These are phyloP conservation scores for Anadara kagoshimensis DNA, from an alignment of 1,140 invertebrate species.

Conservation along the genomic window DNA sequence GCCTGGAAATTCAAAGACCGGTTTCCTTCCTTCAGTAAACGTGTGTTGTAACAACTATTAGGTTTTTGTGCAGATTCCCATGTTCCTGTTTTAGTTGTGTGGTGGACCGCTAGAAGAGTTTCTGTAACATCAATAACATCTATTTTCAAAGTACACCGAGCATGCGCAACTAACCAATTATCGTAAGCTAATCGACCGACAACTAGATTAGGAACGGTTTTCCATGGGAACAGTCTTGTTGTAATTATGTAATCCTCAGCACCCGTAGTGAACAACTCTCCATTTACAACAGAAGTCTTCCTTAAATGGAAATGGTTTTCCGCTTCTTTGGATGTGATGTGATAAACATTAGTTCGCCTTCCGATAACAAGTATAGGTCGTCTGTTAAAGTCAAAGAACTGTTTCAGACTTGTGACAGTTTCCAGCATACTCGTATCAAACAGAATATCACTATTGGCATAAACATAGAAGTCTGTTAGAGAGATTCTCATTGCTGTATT, in stretches of 20 bases:
- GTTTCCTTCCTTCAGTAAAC: no score
- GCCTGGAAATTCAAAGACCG: no score
- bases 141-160: constrained; percentile 1
- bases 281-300: constrained; percentile 15
- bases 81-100: constrained; percentile 32
- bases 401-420: constrained; percentile 34
- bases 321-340: constrained; percentile 35
- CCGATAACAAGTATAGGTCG: constrained; percentile 46
- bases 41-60: no score
- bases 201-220: constrained; percentile 30
- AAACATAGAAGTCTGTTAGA: constrained; percentile 48
- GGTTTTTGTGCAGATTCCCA: no score
- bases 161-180: constrained; percentile 45
- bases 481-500: constrained; percentile 31
- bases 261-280: constrained; percentile 26
- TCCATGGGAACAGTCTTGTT: constrained; percentile 34
- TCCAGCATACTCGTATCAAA: constrained; percentile 44
- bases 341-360: constrained; percentile 44
- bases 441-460: constrained; percentile 58
- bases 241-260: constrained; percentile 47
- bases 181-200: constrained; percentile 45
- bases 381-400: neutral
- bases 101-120: constrained; percentile 41
- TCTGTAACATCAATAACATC: constrained; percentile 39
- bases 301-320: constrained; percentile 29